A percentile compares a stretch with the other conserved stretches of the same genome.
phyloP scores from a whole-genome alignment of 1,140 invertebrate species.

The Drosophila suzukii region DNA sequence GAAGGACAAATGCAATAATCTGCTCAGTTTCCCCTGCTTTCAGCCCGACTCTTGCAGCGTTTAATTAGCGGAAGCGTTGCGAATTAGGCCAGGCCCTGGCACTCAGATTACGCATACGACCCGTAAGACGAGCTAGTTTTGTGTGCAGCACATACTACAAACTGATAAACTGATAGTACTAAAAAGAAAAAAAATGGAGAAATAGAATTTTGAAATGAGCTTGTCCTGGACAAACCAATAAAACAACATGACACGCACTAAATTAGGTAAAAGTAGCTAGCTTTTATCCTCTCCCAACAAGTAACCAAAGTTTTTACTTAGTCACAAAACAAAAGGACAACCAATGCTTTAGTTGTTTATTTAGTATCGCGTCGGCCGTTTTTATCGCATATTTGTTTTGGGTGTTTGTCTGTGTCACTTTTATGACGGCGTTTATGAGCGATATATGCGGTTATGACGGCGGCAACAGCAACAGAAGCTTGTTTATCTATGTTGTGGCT shows the following conservation, averaged over 20 bases:
- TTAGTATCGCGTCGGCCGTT: constrained; percentile 35
- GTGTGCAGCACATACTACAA: not conserved
- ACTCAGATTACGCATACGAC: constrained; percentile 45
- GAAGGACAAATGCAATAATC: constrained; percentile 70
- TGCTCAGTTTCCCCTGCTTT: constrained; percentile 35
- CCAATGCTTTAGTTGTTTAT: constrained; percentile 39
- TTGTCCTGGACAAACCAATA: constrained; percentile 41
- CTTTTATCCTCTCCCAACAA: constrained; percentile 27
- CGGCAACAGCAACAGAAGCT: constrained; percentile 54
- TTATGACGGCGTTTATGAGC: constrained; percentile 77
- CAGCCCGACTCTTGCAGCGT: constrained; percentile 34
- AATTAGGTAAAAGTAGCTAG: constrained; percentile 41
- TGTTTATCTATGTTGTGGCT: constrained; percentile 71
- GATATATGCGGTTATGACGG: constrained; percentile 73
- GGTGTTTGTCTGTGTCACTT: constrained; percentile 69
- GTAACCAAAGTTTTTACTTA: constrained; percentile 70
- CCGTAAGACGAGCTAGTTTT: constrained; percentile 11
- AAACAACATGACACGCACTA: constrained; percentile 46
- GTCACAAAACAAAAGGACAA: constrained; percentile 35
- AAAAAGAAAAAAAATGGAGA: constrained; percentile 22
- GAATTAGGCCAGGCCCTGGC: constrained; percentile 51
- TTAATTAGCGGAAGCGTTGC: constrained; percentile 71
- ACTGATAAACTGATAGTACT: not conserved
- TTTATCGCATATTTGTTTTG: constrained; percentile 79
- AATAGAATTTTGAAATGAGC: constrained; percentile 35